Evolutionary conservation across 2,888 invertebrate genomes (phyloP).

Genomic region (Calameuta pallipes): DNA sequence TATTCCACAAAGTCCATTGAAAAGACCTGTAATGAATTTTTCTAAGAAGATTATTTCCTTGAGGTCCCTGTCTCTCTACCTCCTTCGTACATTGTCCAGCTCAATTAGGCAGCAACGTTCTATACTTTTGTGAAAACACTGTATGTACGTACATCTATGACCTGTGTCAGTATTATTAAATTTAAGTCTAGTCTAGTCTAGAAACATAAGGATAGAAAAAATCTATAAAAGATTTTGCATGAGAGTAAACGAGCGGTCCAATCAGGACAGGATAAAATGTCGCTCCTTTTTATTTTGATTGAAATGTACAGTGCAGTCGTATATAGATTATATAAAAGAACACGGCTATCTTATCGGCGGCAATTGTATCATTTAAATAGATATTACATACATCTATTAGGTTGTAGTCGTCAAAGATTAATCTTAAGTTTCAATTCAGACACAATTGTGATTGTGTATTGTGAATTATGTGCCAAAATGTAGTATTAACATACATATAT

Average conservation of each 20-base stretch:
- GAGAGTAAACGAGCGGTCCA: neutral
- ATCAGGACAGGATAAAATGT: neutral
- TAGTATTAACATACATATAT: conserved; percentile 42
- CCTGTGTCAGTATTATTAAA: conserved; percentile 49
- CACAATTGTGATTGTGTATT: conserved; percentile 51
- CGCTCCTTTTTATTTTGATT: neutral
- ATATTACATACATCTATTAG: neutral
- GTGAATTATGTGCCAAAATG: conserved; percentile 65
- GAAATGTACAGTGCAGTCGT: neutral
- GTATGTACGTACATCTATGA: conserved; percentile 39
- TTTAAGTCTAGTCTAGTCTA: conserved; percentile 20
- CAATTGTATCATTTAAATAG: neutral
- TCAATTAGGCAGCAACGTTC: conserved; percentile 16
- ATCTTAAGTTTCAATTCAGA: conserved; percentile 34
- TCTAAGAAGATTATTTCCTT: neutral
- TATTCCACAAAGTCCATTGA: neutral
- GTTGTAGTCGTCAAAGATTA: conserved; percentile 20
- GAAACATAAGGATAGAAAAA: conserved; percentile 11
- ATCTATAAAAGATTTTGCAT: neutral
- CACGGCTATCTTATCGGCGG: neutral
- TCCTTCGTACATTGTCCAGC: neutral
- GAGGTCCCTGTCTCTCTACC: neutral
- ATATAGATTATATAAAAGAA: neutral
- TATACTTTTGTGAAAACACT: conserved; percentile 36
- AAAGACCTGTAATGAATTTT: neutral